Conservation (phyloP, 2,113 vertebrate species). For the Microcebus ravelobensis region DNA sequence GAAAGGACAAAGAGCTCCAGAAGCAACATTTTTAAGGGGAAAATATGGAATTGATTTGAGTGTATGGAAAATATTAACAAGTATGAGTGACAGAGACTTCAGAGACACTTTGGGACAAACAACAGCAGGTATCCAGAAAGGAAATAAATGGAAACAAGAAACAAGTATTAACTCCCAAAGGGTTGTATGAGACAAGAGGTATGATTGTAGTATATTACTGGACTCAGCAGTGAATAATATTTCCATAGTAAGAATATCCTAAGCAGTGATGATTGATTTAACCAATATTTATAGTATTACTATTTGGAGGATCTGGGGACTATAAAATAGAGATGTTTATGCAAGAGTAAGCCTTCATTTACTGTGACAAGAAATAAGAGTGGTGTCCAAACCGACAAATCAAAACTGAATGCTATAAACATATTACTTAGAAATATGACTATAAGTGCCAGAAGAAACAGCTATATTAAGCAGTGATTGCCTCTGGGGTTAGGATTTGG, state of each 20-base stretch:
- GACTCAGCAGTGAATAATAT: background rate
- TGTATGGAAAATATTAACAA: background rate
- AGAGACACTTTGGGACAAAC: background rate
- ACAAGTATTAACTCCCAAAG: background rate
- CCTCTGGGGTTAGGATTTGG: background rate
- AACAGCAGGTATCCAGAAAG: background rate
- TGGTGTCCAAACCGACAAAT: background rate
- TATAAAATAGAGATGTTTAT: background rate
- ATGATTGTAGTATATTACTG: background rate
- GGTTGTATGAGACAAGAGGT: background rate
- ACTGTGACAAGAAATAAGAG: constrained; percentile 6
- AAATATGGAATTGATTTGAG: background rate
- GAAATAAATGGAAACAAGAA: background rate
- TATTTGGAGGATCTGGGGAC: background rate
- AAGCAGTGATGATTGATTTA: background rate
- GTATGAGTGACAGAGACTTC: background rate
- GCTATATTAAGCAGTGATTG: background rate
- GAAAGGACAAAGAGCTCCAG: background rate
- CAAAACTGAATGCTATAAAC: background rate
- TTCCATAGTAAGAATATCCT: background rate
- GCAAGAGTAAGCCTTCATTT: background rate
- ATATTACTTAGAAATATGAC: background rate
- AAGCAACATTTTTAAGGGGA: background rate
- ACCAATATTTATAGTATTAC: background rate
- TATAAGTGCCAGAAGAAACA: background rate